Evolutionary conservation across 2,797 vertebrate species (phyloP), one percentile per base, ranked within the genome.

Genomic region (Acanthornis magna): DNA sequence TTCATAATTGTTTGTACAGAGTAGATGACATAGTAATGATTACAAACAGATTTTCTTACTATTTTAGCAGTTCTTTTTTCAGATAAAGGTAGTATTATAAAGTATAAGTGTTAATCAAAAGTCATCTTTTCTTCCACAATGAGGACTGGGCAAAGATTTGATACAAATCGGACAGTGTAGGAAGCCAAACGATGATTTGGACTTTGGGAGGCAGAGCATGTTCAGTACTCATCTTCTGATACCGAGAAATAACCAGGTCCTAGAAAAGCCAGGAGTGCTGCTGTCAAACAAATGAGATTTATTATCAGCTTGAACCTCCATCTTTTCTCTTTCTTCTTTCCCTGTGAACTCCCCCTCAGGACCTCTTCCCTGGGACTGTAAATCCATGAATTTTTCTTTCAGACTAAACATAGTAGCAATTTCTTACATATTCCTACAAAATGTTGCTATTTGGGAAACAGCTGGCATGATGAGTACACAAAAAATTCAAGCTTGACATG

Each of bases 81-180:
- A 70, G 32, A 20, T 38, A 26, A 66, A 83, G 12, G 21, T 29
- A 57, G 12, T 25, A 40, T 12, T 48, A 16, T 11, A 10, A 14
- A 85, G 20, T 5, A 34, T 7, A 45, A 10, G 14, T 15, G 7
- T 57, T 54, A 51, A 34, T 48, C 47, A 40, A 61, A 87, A 60
- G 14, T 34, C 0, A 10, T 27, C 7, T 36, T 66, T 60, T 45
- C 42, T 43, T 7, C n/a, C 13, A 23, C 23, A 27, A 0, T 50
- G 30, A 43, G n/a, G 19, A 11, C 29, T 76, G 38, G 43, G 20
- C 25, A 76, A 65, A 91, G n/a, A 32, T 65, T 45, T 61, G 17
- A 47, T 29, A 17, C 20, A 23, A 66, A 47, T 20, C 7, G n/a
- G 48, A 7, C 7, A 45, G 43, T 19, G 9, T 26, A 48, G 73